Evolutionary conservation across 1,140 invertebrate species (phyloP).

Genomic region (Microplitis demolitor): DNA sequence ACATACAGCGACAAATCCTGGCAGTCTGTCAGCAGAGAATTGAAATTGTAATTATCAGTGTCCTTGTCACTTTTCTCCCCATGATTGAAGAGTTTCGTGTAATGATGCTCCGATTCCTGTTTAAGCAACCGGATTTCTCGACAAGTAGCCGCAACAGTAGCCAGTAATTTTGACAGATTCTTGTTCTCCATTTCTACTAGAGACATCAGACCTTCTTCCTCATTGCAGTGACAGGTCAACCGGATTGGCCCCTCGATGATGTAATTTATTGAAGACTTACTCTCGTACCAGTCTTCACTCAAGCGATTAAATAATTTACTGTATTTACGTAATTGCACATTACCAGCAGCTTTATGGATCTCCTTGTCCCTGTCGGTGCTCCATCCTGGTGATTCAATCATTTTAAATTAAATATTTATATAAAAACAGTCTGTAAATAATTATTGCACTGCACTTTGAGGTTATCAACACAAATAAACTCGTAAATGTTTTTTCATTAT

Average conservation of each 20-base stretch:
- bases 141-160: conserved; percentile 78
- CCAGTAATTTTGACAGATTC: conserved; percentile 80
- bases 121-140: conserved; percentile 75
- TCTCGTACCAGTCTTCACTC: conserved; percentile 56
- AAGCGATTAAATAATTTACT: conserved; percentile 74
- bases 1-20: conserved; percentile 61
- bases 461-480: too few species aligned
- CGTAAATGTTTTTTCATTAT: too few species aligned
- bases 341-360: conserved; percentile 65
- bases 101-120: conserved; percentile 71
- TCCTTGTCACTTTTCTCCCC: conserved; percentile 60
- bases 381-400: conserved; percentile 55
- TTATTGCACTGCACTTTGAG: too few species aligned
- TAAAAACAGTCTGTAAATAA: too few species aligned
- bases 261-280: conserved; percentile 53
- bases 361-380: conserved; percentile 49
- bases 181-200: conserved; percentile 83
- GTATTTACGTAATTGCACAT: conserved; percentile 71
- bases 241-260: conserved; percentile 62
- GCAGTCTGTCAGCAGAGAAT: conserved; percentile 47
- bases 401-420: conserved; percentile 31
- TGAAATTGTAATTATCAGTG: conserved; percentile 42
- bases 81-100: conserved; percentile 67
- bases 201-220: conserved; percentile 70
- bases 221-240: conserved; percentile 66